Base-by-base conservation (phyloP, 2,113 vertebrate species). In the Silurus meridionalis region DNA sequence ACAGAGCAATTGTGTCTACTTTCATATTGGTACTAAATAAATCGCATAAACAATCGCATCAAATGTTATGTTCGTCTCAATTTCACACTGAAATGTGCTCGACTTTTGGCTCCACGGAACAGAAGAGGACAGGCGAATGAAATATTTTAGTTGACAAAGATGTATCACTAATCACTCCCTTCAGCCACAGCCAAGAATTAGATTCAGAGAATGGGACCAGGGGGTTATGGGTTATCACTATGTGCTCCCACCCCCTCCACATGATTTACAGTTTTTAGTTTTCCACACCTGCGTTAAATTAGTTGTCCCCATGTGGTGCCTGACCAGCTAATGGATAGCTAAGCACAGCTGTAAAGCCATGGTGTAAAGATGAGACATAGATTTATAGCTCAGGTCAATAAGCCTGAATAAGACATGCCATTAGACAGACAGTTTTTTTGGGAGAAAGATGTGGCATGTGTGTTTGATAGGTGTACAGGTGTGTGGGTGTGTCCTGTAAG, bases 161-260 rank as follows among this genome's bases (percentile, higher is more conserved):
- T 87, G 87, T 80, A 91, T 90, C 89, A 89, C 91, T 85, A 71
- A 81, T 90, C 88, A 91, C 89, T 90, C 61, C 88, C 86, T 89
- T 93, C 89, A 81, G 85, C 83, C 78, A 80, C 86, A 78, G 91
- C 88, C 87, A 58, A 19, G 37, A 60, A 71, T 28, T 74, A 61
- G 67, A 82, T 28, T 74, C 37, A 63, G 23, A 37, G 78, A 71
- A 72, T 21, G 66, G 67, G 37, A 82, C 77, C 57, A 48, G 48
- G 46, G 15, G 23, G 67, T 63, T 60, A 69, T 23, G 67, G 82
- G 82, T 86, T 74, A 72, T 80, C 53, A 37, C 60, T 66, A 67
- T 6, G n/a, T 55, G 64, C 71, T 28, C 52, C 9, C 79, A 8
- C 28, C 83, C 82, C 79, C 58, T 48, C 50, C 78, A 64, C 72